Evolutionary conservation across 2,888 invertebrate species (phyloP).

Genomic region (Ethmia dodecea): DNA sequence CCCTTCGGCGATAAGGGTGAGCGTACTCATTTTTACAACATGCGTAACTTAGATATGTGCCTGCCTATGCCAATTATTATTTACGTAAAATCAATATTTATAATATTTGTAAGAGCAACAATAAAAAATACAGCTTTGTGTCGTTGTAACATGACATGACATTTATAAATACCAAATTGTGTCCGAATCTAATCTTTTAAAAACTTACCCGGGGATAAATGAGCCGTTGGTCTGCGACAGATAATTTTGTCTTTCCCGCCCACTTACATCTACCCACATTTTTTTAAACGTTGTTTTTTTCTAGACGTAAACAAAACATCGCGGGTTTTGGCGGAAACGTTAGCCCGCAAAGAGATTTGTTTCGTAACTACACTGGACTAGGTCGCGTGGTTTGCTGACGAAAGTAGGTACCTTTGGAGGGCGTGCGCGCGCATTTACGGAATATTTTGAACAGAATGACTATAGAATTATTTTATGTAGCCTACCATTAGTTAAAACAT

Average conservation of each 20-base stretch:
- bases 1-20: too few relatives aligned
- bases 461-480: too few relatives aligned
- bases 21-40: too few relatives aligned
- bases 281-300: conserved; percentile 29
- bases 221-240: conserved; percentile 77
- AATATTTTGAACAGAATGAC: conserved; percentile 8
- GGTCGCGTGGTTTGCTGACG: conserved; percentile 20
- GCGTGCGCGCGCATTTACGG: conserved; percentile 41
- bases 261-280: conserved; percentile 80
- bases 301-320: conserved; percentile 35
- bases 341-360: conserved; percentile 41
- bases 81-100: too few relatives aligned
- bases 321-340: conserved; percentile 30
- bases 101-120: too few relatives aligned
- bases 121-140: too few relatives aligned
- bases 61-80: too few relatives aligned
- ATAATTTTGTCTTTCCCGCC: conserved; percentile 78
- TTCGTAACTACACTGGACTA: conserved; percentile 43
- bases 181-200: too few relatives aligned
- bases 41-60: too few relatives aligned
- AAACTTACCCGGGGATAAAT: conserved; percentile 84
- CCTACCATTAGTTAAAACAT: too few relatives aligned
- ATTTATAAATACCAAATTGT: too few relatives aligned
- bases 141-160: too few relatives aligned
- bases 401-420: conserved; percentile 29